Conservation (phyloP, 2,113 vertebrate genomes). For the Anoura caudifer region DNA sequence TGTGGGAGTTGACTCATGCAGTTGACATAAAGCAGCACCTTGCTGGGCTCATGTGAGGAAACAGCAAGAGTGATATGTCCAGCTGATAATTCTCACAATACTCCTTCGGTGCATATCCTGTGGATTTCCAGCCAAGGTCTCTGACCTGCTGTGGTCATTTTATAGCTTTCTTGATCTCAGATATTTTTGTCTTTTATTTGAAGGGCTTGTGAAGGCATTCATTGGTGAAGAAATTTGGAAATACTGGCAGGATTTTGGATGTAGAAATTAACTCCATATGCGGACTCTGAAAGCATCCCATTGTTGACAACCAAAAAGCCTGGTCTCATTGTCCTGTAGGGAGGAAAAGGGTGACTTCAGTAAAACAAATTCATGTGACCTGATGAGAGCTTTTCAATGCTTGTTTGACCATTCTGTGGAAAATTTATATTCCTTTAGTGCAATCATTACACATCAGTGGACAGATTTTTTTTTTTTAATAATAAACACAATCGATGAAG, state of each 20-base stretch:
- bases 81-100: conserved; percentile 37
- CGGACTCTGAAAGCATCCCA: not conserved
- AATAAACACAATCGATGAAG: not conserved
- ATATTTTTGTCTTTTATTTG: conserved; percentile 12
- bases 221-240: conserved; percentile 30
- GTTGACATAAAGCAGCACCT: conserved; percentile 57
- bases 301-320: not conserved
- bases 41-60: conserved; percentile 55
- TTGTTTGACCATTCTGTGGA: not conserved
- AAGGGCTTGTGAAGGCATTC: conserved; percentile 27
- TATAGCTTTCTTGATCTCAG: conserved; percentile 53
- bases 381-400: not conserved
- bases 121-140: conserved; percentile 31
- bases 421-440: not conserved
- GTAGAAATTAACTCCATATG: not conserved
- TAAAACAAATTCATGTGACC: not conserved
- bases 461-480: not conserved
- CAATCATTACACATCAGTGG: not conserved
- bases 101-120: not conserved
- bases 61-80: conserved; percentile 32
- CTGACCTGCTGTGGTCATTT: conserved; percentile 69
- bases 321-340: not conserved
- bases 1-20: conserved; percentile 60
- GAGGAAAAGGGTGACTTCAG: not conserved
- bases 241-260: conserved; percentile 34